Evolutionary conservation across 2,797 vertebrate species (phyloP).

Genomic region (Meriones psammophilus): DNA sequence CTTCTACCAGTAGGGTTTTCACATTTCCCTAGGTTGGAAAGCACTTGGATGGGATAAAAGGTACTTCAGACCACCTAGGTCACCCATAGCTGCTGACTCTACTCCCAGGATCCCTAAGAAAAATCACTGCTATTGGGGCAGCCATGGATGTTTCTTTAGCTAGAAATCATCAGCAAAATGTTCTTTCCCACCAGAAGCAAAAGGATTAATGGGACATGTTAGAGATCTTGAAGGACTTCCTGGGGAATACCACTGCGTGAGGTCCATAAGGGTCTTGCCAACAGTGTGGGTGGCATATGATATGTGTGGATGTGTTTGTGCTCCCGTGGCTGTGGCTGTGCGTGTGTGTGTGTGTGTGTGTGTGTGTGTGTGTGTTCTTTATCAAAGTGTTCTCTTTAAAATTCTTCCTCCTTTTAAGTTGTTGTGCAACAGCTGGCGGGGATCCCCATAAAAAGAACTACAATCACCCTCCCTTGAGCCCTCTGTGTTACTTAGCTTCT

Average conservation of each 20-base stretch:
- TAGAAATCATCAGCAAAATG: conserved; percentile 51
- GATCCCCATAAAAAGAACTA: conserved; percentile 2
- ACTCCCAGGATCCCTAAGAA: background rate
- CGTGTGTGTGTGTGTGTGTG: no score
- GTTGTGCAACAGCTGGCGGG: conserved; percentile 44
- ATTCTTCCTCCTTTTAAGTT: background rate
- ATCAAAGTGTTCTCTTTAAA: background rate
- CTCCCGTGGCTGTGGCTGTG: background rate
- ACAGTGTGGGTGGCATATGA: background rate
- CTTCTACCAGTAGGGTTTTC: background rate
- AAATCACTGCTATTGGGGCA: background rate
- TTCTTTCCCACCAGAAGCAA: conserved; percentile 51
- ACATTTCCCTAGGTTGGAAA: conserved; percentile 52
- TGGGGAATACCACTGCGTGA: conserved; percentile 22
- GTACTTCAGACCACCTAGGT: conserved; percentile 40
- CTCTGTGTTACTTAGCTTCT: no score
- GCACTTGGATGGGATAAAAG: conserved; percentile 45
- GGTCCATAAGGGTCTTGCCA: background rate
- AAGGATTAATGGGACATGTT: conserved; percentile 31
- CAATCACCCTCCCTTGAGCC: no score
- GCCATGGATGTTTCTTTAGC: conserved; percentile 14
- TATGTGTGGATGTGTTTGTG: background rate
- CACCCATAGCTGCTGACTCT: background rate
- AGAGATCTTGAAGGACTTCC: conserved; percentile 26
- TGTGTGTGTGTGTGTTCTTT: background rate